Base-by-base conservation (phyloP, 2,888 invertebrate species). In the Lasioglossum morio region DNA sequence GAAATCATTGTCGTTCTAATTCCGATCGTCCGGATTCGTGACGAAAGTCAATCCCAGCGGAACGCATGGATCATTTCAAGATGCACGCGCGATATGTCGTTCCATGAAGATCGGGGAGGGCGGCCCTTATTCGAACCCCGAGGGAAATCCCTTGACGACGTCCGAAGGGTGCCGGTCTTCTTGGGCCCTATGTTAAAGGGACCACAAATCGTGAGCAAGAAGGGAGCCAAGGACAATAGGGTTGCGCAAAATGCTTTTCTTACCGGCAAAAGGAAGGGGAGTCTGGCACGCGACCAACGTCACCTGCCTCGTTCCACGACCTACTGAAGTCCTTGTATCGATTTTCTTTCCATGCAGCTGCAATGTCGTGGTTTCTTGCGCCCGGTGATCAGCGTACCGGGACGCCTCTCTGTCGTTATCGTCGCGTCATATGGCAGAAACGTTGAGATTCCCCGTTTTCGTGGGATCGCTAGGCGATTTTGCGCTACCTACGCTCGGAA, bases 241-340 rank as follows among this genome's bases (percentile, higher is more conserved):
- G 85, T 93, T 92, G 91, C 92, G 92, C 93, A 94, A 94, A 94
- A 94, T 92, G 94, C 93, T 94, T 94, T 94, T 92, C 94, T 94
- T 93, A 86, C 91, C 84, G 85, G 86, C 43, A 60, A 23, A 84
- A 84, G 84, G 85, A 88, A 89, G 92, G 93, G 93, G 93, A 91
- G 91, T 87, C 85, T 92, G 95, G 94, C 95, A 95, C 95, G 95
- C 95, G 95, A 94, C 95, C 94, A 94, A 94, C 94, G 94, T 95
- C 95, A 95, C 95, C 95, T 95, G 95, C 94, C 91, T n/a, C 77
- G 79, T 81, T 77, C 83, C 85, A 89, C 89, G 87, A 89, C 88
- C 89, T 90, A 92, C 88, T 85, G 83, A 91, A 90, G 90, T 90
- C 81, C 90, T 89, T 88, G 85, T 90, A 92, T 91, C 92, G 94